These are phyloP conservation scores for Aphidoletes aphidimyza DNA, from an alignment of 2,888 invertebrate species.

Conservation along the genomic window DNA sequence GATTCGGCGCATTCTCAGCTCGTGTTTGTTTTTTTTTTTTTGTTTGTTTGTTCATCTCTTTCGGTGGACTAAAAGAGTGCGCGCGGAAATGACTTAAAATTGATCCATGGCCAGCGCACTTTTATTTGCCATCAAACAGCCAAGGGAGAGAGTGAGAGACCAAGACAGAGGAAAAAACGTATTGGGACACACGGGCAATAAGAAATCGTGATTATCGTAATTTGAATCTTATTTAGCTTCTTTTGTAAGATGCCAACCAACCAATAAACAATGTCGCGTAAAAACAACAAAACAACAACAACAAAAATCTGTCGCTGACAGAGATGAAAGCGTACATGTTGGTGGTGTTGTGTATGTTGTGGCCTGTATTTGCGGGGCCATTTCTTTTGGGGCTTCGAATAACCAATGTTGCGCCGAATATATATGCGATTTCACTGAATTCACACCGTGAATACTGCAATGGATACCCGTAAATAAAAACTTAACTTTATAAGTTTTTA, in stretches of 20 bases:
- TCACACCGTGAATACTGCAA: slow-evolving; percentile 21
- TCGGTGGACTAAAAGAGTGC: neutral
- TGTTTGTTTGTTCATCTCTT: neutral
- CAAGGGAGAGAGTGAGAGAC: neutral
- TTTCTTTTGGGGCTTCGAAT: neutral
- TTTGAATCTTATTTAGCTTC: slow-evolving; percentile 49
- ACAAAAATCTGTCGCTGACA: slow-evolving; percentile 34
- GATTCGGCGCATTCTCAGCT: neutral
- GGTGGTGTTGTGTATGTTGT: neutral
- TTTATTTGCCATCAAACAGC: neutral
- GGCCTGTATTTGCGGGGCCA: neutral
- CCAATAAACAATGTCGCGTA: slow-evolving; percentile 41
- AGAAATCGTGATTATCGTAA: slow-evolving; percentile 46
- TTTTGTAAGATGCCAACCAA: neutral
- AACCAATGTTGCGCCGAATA: neutral
- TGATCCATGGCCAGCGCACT: neutral
- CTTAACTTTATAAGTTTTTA: slow-evolving; percentile 28
- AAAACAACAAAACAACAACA: too few relatives aligned
- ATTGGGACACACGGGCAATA: neutral
- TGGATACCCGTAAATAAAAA: slow-evolving; percentile 26
- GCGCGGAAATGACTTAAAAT: neutral
- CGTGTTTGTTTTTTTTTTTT: too few relatives aligned
- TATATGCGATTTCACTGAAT: slow-evolving; percentile 40
- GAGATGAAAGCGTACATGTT: slow-evolving; percentile 47
- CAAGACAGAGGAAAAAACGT: too few relatives aligned